Percentiles rank a stretch among this genome's conserved stretches.
Conservation (phyloP, 1,140 invertebrate species). For the Drosophila varians region DNA sequence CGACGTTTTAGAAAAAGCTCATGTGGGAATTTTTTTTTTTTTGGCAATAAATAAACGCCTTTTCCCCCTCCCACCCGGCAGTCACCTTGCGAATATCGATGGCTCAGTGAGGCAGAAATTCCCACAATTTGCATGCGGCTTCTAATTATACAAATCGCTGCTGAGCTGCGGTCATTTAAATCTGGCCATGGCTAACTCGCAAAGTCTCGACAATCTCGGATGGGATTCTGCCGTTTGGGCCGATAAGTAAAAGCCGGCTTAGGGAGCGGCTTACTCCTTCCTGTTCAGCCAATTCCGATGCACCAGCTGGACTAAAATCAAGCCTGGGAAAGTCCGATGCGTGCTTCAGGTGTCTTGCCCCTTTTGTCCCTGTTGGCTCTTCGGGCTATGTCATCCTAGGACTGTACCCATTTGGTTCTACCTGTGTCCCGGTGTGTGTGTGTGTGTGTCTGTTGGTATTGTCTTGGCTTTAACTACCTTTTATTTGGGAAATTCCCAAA, state of each 20-base stretch:
- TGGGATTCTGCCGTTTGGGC: constrained; percentile 46
- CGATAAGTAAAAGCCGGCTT: constrained; percentile 76
- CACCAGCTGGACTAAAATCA: constrained; percentile 61
- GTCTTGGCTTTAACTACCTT: constrained; percentile 75
- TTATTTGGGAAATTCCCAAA: constrained; percentile 80
- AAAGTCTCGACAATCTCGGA: constrained; percentile 39
- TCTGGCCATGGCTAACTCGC: constrained; percentile 75
- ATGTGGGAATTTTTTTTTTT: no score
- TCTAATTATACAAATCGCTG: constrained; percentile 79
- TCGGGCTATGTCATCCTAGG: constrained; percentile 45
- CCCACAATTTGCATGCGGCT: constrained; percentile 80
- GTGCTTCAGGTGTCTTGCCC: constrained; percentile 58
- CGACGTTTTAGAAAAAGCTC: not conserved
- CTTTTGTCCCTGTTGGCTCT: constrained; percentile 22
- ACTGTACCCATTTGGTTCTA: constrained; percentile 60
- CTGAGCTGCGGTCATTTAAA: constrained; percentile 80
- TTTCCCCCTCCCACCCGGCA: not conserved
- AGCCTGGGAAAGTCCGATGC: constrained; percentile 73
- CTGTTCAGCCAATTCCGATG: constrained; percentile 23
- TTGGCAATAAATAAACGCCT: constrained; percentile 2
- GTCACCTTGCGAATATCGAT: constrained; percentile 5
- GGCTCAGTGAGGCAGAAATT: constrained; percentile 41
- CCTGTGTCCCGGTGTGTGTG: constrained; percentile 29
- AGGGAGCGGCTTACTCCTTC: constrained; percentile 71
- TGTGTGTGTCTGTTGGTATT: constrained; percentile 45